Percentiles rank a stretch among this genome's conserved stretches.
These are phyloP conservation scores for Poecilia latipinna DNA, from an alignment of 2,113 vertebrate species.

Conservation along the genomic window DNA sequence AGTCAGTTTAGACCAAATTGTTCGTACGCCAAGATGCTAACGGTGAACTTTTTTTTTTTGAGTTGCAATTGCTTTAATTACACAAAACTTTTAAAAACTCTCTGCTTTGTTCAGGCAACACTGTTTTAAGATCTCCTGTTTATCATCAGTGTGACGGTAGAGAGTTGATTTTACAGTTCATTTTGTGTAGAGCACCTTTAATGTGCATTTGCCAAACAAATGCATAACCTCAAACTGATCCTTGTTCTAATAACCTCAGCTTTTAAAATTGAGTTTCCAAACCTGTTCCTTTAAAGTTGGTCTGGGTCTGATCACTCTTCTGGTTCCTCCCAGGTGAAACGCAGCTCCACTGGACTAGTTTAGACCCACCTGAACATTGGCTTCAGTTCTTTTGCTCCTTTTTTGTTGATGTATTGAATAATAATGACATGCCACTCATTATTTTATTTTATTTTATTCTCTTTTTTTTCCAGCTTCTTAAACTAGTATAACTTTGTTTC, in stretches of 20 bases:
- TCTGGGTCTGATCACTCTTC: background rate
- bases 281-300: background rate
- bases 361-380: slow-evolving; percentile 8
- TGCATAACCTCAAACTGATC: background rate
- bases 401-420: slow-evolving; percentile 24
- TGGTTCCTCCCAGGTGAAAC: slow-evolving; percentile 28
- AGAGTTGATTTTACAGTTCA: background rate
- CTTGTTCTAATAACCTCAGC: background rate
- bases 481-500: slow-evolving; percentile 27
- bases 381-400: background rate
- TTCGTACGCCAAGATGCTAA: background rate
- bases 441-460: slow-evolving; percentile 9
- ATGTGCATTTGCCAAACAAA: too few species aligned
- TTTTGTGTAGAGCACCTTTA: background rate
- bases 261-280: background rate
- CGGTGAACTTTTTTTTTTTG: background rate
- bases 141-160: background rate
- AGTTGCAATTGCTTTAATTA: background rate
- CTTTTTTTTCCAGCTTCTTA: slow-evolving; percentile 33
- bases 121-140: too few species aligned
- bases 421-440: slow-evolving; percentile 10
- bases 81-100: too few species aligned
- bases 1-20: too few species aligned
- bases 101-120: too few species aligned
- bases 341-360: slow-evolving; percentile 42